Conservation (phyloP, 2,113 vertebrate genomes). For the Hippocampus abdominalis region DNA sequence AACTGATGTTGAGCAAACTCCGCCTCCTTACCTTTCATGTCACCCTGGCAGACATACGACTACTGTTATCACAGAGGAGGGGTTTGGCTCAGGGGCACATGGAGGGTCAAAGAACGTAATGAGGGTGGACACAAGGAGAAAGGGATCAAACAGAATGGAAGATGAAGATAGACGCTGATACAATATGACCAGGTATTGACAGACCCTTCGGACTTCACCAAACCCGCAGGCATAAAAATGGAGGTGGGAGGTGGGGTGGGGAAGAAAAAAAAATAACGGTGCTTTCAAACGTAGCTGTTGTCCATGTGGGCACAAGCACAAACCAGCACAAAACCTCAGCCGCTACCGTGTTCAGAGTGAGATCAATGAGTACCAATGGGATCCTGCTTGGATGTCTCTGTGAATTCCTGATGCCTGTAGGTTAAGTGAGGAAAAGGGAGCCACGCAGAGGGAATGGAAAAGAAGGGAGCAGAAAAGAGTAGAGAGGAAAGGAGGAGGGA, state of each 20-base stretch:
- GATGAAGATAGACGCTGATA: slow-evolving; percentile 65
- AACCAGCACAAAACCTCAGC: slow-evolving; percentile 26
- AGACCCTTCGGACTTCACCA: slow-evolving; percentile 50
- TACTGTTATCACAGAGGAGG: slow-evolving; percentile 14
- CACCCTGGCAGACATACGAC: slow-evolving; percentile 31
- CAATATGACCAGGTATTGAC: slow-evolving; percentile 68
- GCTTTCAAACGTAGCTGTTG: slow-evolving; percentile 53
- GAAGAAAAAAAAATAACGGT: slow-evolving; percentile 45
- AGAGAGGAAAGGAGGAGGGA: slow-evolving; percentile 33
- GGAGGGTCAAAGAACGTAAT: slow-evolving; percentile 63
- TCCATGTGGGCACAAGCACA: slow-evolving; percentile 35
- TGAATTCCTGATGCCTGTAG: slow-evolving; percentile 62
- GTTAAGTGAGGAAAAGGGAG: slow-evolving; percentile 55
- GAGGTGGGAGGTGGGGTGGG: no score
- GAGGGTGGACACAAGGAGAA: slow-evolving; percentile 47
- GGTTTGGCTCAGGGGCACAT: slow-evolving; percentile 26
- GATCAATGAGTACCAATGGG: slow-evolving; percentile 63
- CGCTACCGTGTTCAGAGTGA: slow-evolving; percentile 41
- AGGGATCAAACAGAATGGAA: slow-evolving; percentile 71
- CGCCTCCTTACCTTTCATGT: slow-evolving; percentile 8
- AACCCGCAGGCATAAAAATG: slow-evolving; percentile 43
- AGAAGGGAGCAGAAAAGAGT: slow-evolving; percentile 32
- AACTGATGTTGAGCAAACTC: slow-evolving; percentile 25
- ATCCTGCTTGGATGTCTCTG: slow-evolving; percentile 46
- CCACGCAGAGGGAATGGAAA: slow-evolving; percentile 33